phyloP scores from a whole-genome alignment of 2,888 invertebrate species.

The Orthosia incerta region DNA sequence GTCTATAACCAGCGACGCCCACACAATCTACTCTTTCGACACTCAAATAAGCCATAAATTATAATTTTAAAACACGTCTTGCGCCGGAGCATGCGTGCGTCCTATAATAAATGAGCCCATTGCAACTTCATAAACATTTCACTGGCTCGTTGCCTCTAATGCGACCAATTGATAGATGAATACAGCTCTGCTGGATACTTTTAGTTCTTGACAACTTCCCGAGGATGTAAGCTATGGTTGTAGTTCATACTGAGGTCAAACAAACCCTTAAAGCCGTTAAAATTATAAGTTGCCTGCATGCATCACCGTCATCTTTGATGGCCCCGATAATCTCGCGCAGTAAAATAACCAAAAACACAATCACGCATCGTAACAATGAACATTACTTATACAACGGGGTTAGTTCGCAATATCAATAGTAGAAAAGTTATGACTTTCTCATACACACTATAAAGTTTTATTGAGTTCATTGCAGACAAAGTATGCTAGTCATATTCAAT shows the following conservation, averaged over 20 bases:
- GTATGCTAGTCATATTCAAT: constrained; percentile 70
- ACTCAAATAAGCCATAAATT: constrained; percentile 88
- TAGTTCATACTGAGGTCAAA: constrained; percentile 38
- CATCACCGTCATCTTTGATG: constrained; percentile 33
- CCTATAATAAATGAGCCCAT: constrained; percentile 74
- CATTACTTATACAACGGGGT: constrained; percentile 17
- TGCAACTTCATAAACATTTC: constrained; percentile 73
- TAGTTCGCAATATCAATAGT: constrained; percentile 31
- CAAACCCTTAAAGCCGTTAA: constrained; percentile 43
- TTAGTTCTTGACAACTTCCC: constrained; percentile 28
- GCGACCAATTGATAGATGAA: constrained; percentile 66
- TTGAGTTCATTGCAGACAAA: constrained; percentile 58
- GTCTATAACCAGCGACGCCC: constrained; percentile 79
- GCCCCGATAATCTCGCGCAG: constrained; percentile 24
- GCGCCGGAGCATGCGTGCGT: constrained; percentile 72
- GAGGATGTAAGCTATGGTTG: constrained; percentile 37
- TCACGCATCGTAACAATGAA: constrained; percentile 47
- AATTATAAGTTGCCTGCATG: constrained; percentile 32
- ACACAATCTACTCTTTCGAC: constrained; percentile 87
- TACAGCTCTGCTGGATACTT: constrained; percentile 57
- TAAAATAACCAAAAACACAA: constrained; percentile 44
- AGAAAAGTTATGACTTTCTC: constrained; percentile 55
- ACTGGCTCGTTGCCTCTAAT: constrained; percentile 63
- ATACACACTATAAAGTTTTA: constrained; percentile 57
- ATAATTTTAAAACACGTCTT: constrained; percentile 86